Percentiles rank a stretch among this genome's conserved stretches.
phyloP scores from a whole-genome alignment of 2,113 vertebrate genomes.

The Rhinolophus ferrumequinum region DNA sequence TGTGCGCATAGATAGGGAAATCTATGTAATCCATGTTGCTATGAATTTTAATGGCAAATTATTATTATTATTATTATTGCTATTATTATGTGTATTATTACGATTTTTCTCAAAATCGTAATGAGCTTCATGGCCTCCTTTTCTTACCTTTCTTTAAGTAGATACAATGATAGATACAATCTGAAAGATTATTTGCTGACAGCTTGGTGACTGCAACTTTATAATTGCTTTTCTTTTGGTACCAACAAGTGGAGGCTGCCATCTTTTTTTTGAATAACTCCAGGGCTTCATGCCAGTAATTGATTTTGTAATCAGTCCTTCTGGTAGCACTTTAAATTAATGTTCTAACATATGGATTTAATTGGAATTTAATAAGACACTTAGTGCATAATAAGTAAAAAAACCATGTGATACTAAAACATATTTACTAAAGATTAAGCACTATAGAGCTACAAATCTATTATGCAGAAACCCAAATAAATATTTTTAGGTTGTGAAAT shows the following conservation, averaged over 20 bases:
- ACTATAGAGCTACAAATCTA: slow-evolving; percentile 56
- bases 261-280: slow-evolving; percentile 43
- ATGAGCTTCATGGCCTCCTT: background rate
- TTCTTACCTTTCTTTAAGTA: background rate
- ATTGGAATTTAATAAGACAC: slow-evolving; percentile 75
- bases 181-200: slow-evolving; percentile 28
- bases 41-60: slow-evolving; percentile 15
- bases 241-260: slow-evolving; percentile 1
- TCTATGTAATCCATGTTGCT: background rate
- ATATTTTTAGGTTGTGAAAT: slow-evolving; percentile 57
- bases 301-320: slow-evolving; percentile 73
- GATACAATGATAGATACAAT: background rate
- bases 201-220: slow-evolving; percentile 45
- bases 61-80: slow-evolving; percentile 3
- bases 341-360: slow-evolving; percentile 68
- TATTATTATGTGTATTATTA: background rate
- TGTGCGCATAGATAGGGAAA: background rate
- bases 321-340: slow-evolving; percentile 69
- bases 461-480: slow-evolving; percentile 54
- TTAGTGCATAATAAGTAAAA: slow-evolving; percentile 62
- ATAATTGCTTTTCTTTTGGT: slow-evolving; percentile 52
- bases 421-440: slow-evolving; percentile 75
- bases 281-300: slow-evolving; percentile 51
- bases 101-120: background rate
- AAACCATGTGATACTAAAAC: slow-evolving; percentile 64